These are phyloP conservation scores for Catagonus wagneri DNA, from an alignment of 2,113 vertebrate genomes.

Conservation along the genomic window DNA sequence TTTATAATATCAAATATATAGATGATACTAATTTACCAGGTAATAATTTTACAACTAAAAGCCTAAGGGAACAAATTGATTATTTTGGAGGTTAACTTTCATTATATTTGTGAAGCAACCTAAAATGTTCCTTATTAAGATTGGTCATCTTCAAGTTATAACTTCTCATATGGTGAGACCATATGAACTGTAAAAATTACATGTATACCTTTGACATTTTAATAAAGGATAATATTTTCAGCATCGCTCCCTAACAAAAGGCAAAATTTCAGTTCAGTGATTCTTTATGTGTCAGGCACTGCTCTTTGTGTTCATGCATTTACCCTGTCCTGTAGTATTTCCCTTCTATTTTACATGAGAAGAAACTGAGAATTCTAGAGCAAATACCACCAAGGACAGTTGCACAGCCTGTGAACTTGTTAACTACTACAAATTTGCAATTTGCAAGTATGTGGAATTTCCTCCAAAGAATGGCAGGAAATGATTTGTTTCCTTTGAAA, in stretches of 20 bases:
- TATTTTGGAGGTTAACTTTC: background rate
- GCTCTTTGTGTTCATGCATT: background rate
- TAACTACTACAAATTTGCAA: background rate
- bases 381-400: background rate
- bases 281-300: background rate
- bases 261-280: background rate
- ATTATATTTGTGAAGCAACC: background rate
- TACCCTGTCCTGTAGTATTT: accelerated
- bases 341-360: background rate
- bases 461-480: background rate
- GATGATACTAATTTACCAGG: background rate
- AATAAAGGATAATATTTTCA: background rate
- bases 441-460: background rate
- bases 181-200: background rate
- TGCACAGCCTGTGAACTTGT: background rate
- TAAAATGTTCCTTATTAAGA: background rate
- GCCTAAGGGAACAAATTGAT: background rate
- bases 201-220: background rate
- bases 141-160: background rate
- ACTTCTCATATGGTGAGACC: background rate
- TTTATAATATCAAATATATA: background rate
- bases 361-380: background rate
- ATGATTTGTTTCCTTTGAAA: background rate
- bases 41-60: background rate
- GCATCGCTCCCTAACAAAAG: background rate